Evolutionary conservation across 2,797 vertebrate species (phyloP).

Genomic region (Lindbergichthys nudifrons): DNA sequence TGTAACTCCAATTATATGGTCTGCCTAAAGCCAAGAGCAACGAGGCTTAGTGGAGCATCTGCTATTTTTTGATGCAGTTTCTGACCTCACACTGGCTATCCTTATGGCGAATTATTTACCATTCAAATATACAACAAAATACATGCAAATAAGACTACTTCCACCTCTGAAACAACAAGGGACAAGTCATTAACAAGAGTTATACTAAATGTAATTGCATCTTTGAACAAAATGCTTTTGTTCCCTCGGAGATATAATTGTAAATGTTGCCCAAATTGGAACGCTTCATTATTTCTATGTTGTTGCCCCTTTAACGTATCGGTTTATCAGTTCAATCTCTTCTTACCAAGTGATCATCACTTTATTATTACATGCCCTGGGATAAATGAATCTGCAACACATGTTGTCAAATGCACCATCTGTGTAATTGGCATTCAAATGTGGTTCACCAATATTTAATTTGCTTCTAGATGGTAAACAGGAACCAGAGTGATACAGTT

Average conservation of each 20-base stretch:
- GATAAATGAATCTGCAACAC: neutral
- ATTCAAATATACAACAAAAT: constrained; percentile 47
- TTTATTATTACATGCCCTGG: neutral
- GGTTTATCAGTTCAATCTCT: no score
- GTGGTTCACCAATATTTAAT: neutral
- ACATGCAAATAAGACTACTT: neutral
- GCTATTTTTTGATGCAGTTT: constrained; percentile 62
- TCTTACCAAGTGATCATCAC: neutral
- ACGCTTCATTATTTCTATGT: no score
- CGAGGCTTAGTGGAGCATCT: constrained; percentile 74
- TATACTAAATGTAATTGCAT: no score
- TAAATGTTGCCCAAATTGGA: no score
- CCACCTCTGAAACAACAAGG: neutral
- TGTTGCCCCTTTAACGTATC: no score
- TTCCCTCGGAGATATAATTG: neutral
- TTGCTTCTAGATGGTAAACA: neutral
- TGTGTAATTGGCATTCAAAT: constrained; percentile 6
- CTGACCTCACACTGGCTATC: constrained; percentile 64
- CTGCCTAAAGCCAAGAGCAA: constrained; percentile 70
- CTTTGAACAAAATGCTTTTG: neutral
- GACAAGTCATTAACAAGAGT: no score
- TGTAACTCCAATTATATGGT: constrained; percentile 72
- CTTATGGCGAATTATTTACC: constrained; percentile 62
- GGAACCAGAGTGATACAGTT: neutral
- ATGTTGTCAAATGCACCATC: neutral